These are phyloP conservation scores for Galaxias olidus DNA, from an alignment of 2,797 vertebrate species.

Conservation along the genomic window DNA sequence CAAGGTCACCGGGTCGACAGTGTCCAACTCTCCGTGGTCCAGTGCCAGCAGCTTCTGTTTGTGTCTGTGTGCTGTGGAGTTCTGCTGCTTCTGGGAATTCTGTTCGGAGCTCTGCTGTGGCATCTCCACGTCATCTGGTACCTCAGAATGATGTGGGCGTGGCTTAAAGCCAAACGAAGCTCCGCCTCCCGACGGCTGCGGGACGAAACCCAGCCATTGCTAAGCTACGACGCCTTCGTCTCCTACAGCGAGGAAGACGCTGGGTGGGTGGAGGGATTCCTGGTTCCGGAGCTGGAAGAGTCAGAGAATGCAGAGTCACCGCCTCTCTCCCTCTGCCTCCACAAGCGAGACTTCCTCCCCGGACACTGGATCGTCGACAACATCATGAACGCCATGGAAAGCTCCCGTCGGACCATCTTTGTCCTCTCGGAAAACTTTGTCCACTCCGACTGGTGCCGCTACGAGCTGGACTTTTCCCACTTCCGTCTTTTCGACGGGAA, in stretches of 20 bases:
- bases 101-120: conserved; percentile 47
- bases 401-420: conserved; percentile 79
- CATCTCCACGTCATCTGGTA: conserved; percentile 77
- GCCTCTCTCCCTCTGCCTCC: conserved; percentile 77
- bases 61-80: conserved; percentile 56
- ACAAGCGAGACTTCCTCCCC: conserved; percentile 81
- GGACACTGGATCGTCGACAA: conserved; percentile 86
- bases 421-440: conserved; percentile 83
- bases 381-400: conserved; percentile 83
- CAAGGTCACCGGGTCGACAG: conserved; percentile 53
- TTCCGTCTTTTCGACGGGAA: conserved; percentile 81
- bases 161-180: conserved; percentile 78
- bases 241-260: conserved; percentile 81
- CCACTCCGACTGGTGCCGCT: conserved; percentile 84
- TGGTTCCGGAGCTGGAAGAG: conserved; percentile 79
- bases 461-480: conserved; percentile 84
- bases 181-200: conserved; percentile 33
- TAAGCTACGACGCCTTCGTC: conserved; percentile 78
- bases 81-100: conserved; percentile 48
- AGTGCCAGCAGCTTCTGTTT: conserved; percentile 66
- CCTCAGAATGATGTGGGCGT: conserved; percentile 78
- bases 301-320: conserved; percentile 42
- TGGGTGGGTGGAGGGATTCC: conserved; percentile 78
- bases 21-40: conserved; percentile 50
- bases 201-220: conserved; percentile 5